These are phyloP conservation scores for Monodelphis domestica DNA, from an alignment of 2,797 vertebrate genomes.

Conservation along the genomic window DNA sequence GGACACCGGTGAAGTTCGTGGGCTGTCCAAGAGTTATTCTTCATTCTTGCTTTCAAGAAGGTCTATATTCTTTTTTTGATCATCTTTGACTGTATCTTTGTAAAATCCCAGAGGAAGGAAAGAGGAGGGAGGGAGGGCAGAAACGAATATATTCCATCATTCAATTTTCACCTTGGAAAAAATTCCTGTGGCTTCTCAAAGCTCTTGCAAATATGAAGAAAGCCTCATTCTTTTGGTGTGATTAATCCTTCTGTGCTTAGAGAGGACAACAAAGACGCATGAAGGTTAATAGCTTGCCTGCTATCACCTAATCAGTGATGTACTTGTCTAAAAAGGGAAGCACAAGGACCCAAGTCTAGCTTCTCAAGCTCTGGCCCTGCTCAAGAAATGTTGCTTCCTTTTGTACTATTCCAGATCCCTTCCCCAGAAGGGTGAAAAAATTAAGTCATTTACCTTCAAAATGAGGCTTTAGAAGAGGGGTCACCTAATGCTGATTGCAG, in stretches of 20 bases:
- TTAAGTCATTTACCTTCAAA: background rate
- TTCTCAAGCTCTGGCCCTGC: background rate
- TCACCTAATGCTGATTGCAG: background rate
- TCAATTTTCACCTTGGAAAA: slow-evolving; percentile 1
- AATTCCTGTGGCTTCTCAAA: background rate
- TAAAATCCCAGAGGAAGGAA: background rate
- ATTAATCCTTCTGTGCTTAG: background rate
- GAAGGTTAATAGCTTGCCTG: background rate
- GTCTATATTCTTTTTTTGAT: background rate
- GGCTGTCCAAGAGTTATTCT: background rate
- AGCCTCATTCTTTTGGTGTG: background rate
- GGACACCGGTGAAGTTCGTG: background rate
- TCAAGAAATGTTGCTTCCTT: background rate
- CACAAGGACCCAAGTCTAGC: background rate
- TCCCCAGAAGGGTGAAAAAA: background rate
- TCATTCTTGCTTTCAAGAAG: background rate
- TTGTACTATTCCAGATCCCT: background rate
- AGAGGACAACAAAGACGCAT: background rate
- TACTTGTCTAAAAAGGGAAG: background rate
- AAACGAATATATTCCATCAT: background rate
- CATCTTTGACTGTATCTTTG: background rate
- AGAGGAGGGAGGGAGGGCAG: background rate
- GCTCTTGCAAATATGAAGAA: background rate
- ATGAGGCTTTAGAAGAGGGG: background rate
- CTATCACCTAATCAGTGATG: background rate